Evolutionary conservation across 2,888 invertebrate species (phyloP), one percentile per base, ranked within the genome.

Genomic region (Aromia moschata): DNA sequence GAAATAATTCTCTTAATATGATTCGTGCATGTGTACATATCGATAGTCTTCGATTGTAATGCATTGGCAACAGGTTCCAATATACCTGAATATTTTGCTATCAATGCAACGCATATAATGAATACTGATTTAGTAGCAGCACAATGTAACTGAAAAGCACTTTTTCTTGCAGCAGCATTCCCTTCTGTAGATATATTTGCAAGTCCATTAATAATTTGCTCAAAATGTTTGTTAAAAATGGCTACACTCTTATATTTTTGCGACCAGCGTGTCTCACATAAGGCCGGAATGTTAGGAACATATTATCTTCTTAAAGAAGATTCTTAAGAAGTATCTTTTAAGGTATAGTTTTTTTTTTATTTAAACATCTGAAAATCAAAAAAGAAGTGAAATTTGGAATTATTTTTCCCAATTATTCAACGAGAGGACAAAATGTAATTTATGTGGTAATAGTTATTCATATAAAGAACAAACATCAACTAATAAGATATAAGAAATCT

Each of bases 1-100:
- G 40, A 9, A 5, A 14, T 14, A 9, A 40, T 40, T 14, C 15
- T 3, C 25, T 25, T 25, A 25, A 25, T 25, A 25, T 25, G 25
- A 3, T 25, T 7, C 7, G 25, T 7, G 7, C 25, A 25, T 25
- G 3, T 25, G 3, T 5, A 3, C 25, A 25, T 5, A 7, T 40
- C 2, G 2, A 40, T 2, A 40, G 12, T 14, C 15, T 40, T 40
- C 10, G 11, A 40, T 12, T 40, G 40, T 9, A 40, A 14, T 12
- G 46, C 25, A 16, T 55, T 55, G 20, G 46, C 56, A 12, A 56
- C 49, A 25, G 56, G 56, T 49, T 49, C 40, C 17, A 56, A 46
- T 12, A 56, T 16, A 40, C 47, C 47, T 25, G 52, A 52, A 12
- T 52, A 40, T 38, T 52, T 40, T 9, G 52, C 41, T 40, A 52